Conservation (phyloP, 2,113 vertebrate species). For the Pterocles burchelli region DNA sequence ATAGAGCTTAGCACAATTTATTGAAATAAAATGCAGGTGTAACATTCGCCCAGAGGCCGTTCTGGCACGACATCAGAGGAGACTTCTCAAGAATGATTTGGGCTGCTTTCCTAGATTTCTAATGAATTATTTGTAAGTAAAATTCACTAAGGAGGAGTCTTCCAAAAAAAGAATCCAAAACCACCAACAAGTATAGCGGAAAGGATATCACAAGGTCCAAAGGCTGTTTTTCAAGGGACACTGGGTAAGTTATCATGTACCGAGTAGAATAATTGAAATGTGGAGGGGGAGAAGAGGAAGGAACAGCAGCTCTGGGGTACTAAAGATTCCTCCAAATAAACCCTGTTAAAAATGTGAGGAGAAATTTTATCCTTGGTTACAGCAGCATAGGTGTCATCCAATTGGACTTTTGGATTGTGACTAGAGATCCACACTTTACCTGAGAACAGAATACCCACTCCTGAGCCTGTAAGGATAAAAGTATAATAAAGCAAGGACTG, state of each 20-base stretch:
- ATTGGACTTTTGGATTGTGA: background rate
- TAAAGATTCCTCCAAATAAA: background rate
- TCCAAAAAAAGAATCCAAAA: background rate
- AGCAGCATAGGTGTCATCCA: background rate
- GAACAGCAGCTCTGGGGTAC: background rate
- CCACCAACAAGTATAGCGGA: background rate
- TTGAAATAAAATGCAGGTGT: conserved; percentile 78
- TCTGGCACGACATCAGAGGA: conserved; percentile 38
- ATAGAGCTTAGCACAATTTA: conserved; percentile 60
- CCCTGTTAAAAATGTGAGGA: background rate
- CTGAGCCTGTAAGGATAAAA: background rate
- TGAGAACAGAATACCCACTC: background rate
- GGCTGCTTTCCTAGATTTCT: conserved; percentile 63
- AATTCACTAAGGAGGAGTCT: background rate
- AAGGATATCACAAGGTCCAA: background rate
- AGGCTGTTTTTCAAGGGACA: background rate
- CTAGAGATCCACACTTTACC: background rate
- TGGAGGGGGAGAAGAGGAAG: background rate
- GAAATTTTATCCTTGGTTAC: background rate
- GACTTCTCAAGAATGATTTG: conserved; percentile 39
- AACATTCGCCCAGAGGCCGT: conserved; percentile 57
- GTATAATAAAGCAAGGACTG: background rate
- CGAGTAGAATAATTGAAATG: background rate
- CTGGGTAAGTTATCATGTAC: background rate
- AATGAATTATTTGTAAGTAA: conserved; percentile 57